These are phyloP conservation scores for Azemiops feae DNA, from an alignment of 2,113 vertebrate genomes.

Conservation along the genomic window DNA sequence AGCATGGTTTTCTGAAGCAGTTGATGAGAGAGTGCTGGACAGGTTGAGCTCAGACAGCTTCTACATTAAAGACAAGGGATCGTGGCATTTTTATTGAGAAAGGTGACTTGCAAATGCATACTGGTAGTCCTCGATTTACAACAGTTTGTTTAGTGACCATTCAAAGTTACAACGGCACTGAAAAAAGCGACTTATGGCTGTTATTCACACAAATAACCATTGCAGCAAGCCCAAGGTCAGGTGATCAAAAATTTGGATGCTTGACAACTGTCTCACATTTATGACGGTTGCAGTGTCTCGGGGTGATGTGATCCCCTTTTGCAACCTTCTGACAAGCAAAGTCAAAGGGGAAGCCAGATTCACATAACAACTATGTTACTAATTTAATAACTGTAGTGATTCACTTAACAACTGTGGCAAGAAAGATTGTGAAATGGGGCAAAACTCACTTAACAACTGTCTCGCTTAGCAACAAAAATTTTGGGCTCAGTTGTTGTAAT, in stretches of 20 bases:
- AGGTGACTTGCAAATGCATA: not conserved
- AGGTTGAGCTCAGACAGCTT: not conserved
- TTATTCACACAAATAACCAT: not conserved
- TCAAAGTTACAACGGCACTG: not conserved
- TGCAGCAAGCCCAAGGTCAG: not conserved
- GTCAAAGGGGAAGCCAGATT: not conserved
- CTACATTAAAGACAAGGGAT: not conserved
- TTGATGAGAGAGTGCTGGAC: not conserved
- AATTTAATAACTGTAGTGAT: not conserved
- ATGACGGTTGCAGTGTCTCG: not conserved
- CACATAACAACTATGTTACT: not conserved
- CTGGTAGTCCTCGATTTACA: not conserved
- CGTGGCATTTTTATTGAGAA: not conserved
- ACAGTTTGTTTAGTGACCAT: not conserved
- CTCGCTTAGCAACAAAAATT: not conserved
- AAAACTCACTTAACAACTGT: not conserved
- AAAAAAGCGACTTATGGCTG: too few relatives aligned
- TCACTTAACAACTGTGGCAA: not conserved
- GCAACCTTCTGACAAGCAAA: not conserved
- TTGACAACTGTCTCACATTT: not conserved
- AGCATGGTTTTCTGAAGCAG: not conserved
- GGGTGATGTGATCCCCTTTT: not conserved
- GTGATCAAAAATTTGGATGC: not conserved
- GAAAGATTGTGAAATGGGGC: not conserved
- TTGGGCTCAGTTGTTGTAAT: not conserved